Evolutionary conservation across 2,888 invertebrate species (phyloP).

Genomic region (Tipula confusa): DNA sequence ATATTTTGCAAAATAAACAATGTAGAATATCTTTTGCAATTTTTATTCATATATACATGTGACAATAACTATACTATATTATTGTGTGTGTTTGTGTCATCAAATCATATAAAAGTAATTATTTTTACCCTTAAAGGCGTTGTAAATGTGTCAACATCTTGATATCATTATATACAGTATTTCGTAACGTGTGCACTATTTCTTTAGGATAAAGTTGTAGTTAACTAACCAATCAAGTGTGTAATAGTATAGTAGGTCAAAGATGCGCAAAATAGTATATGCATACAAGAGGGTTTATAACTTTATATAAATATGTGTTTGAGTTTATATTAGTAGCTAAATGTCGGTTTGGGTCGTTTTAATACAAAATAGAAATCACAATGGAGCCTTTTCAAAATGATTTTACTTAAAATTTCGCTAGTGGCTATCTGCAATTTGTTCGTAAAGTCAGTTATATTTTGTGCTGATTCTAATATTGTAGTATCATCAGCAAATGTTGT

Average conservation of each 20-base stretch:
- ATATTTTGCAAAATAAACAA: not conserved
- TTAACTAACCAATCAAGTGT: not conserved
- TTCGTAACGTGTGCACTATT: not conserved
- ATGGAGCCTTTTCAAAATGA: no score
- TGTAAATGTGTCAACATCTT: constrained; percentile 5
- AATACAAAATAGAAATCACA: no score
- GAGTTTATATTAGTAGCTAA: not conserved
- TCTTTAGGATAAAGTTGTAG: not conserved
- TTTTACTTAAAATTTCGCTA: no score
- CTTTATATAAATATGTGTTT: no score
- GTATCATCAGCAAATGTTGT: no score
- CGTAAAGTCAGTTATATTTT: no score
- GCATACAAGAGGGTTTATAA: no score
- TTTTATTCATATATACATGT: not conserved
- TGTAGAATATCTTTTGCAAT: not conserved
- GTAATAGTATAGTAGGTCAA: not conserved
- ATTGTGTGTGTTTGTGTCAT: not conserved
- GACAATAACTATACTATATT: not conserved
- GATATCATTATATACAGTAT: not conserved
- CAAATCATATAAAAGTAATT: not conserved
- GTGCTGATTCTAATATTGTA: no score
- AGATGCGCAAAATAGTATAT: not conserved
- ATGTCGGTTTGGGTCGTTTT: no score
- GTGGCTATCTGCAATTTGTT: no score
- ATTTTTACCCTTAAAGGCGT: not conserved